Conservation (phyloP, 2,113 vertebrate genomes). For the Recurvirostra avosetta region DNA sequence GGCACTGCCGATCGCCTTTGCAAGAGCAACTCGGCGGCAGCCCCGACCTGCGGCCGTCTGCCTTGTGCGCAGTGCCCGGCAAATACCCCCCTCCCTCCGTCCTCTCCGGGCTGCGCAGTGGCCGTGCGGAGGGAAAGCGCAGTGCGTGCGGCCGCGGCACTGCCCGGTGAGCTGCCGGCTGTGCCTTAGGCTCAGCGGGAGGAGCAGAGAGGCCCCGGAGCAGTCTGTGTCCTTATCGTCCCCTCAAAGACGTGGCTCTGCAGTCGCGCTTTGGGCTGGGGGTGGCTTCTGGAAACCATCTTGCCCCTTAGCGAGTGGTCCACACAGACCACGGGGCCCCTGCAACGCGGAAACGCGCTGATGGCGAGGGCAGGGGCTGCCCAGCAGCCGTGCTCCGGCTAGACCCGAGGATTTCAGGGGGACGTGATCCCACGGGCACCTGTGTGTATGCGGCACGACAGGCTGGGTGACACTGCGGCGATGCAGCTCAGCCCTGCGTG, state of each 20-base stretch:
- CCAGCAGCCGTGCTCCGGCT: neutral
- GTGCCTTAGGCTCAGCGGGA: neutral
- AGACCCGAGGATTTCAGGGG: rapidly evolving
- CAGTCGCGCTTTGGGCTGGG: neutral
- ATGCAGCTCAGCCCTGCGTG: rapidly evolving
- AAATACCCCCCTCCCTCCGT: neutral
- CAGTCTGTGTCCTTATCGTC: rapidly evolving
- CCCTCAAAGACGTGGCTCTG: neutral
- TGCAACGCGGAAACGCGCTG: rapidly evolving
- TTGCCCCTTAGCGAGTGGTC: neutral
- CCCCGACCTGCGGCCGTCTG: neutral
- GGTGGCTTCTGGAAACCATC: neutral
- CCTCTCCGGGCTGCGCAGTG: neutral
- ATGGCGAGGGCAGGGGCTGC: neutral
- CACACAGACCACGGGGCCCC: rapidly evolving
- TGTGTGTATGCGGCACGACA: rapidly evolving
- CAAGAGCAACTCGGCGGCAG: neutral
- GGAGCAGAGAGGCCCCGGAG: neutral
- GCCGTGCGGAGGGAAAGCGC: neutral
- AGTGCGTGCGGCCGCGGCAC: neutral
- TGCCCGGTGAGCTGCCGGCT: neutral
- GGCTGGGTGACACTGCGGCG: rapidly evolving
- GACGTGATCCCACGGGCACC: rapidly evolving
- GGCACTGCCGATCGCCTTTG: constrained; percentile 16
- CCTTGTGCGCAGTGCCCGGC: neutral